These are phyloP conservation scores for Andinoacara biseriatus DNA, from an alignment of 2,113 vertebrate genomes.

Conservation along the genomic window DNA sequence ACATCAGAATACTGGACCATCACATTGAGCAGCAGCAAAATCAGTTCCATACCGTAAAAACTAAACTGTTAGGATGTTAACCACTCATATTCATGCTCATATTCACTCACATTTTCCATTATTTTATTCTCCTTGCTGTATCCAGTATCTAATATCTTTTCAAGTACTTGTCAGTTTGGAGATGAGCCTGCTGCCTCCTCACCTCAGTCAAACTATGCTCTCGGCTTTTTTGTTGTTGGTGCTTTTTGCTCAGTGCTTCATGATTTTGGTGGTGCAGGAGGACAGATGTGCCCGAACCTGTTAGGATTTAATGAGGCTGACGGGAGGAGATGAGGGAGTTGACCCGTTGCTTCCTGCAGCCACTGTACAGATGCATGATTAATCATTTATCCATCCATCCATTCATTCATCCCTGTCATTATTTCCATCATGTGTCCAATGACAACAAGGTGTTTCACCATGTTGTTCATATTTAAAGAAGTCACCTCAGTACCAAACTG, in stretches of 20 bases:
- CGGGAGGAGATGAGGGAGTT: neutral
- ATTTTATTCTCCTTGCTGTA: neutral
- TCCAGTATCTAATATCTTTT: neutral
- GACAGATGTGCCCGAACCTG: slow-evolving; percentile 24
- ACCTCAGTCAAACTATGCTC: slow-evolving; percentile 1
- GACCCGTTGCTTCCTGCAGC: neutral
- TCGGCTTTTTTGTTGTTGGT: slow-evolving; percentile 41
- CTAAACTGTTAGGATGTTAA: neutral
- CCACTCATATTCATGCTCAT: neutral
- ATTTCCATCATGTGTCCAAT: neutral
- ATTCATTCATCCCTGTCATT: neutral
- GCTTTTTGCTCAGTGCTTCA: slow-evolving; percentile 47
- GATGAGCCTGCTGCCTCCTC: slow-evolving; percentile 25
- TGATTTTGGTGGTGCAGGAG: slow-evolving; percentile 26
- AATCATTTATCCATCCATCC: neutral
- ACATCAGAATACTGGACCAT: accelerated
- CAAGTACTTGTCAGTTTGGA: slow-evolving; percentile 47
- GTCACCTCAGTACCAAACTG: neutral
- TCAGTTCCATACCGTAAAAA: neutral
- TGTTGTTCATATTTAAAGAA: neutral
- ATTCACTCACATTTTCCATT: neutral
- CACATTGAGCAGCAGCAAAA: neutral
- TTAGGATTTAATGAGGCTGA: slow-evolving; percentile 1
- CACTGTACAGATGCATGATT: neutral
- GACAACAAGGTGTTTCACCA: neutral